Evolutionary conservation across 2,888 invertebrate genomes (phyloP), one percentile per base, ranked within the genome.

Genomic region (Meloe dianella): DNA sequence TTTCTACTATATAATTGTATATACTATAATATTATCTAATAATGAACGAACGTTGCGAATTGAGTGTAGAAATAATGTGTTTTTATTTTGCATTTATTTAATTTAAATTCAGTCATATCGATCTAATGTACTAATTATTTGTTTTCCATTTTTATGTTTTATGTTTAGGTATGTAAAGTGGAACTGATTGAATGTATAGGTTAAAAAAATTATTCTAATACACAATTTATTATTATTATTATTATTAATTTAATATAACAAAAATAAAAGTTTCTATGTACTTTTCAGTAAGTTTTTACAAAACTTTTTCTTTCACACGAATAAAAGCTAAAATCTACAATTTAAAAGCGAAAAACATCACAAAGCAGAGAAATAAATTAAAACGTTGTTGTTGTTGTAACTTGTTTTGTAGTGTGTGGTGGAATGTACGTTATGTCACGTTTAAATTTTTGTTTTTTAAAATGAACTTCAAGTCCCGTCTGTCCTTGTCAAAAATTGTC

Each of bases 241-340:
- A 62, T 54, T 54, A 35, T 57, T 69, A 71, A 73, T 73, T 73
- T 73, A 73, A 73, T 73, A 71, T 68, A 54, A 66, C 61, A 66
- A 71, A 69, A 70, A 68, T 66, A 71, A 71, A 73, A 70, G 66
- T 73, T 71, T 73, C 69, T 73, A 73, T 71, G 69, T 70, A 72
- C 51, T 35, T 59, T 51, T 51, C 47, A 51, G 22, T 22, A 51
- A 51, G 20, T 51, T 51, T 51, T 51, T 51, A 51, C 22, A 51
- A 8, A 51, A 51, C 10, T 41, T 51, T 51, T 10, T 10, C 9
- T 51, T 20, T 51, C 20, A 5, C 41, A 22, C 10, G 9, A 20
- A 41, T 10, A 20, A 51, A 51, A 51, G 47, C 47, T 10, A 51
- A 20, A 51, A 10, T 35, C 47, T 51, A 8, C 47, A 10, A 51